Evolutionary conservation across 2,113 vertebrate species (phyloP).

Genomic region (Pogonocichla stellata): DNA sequence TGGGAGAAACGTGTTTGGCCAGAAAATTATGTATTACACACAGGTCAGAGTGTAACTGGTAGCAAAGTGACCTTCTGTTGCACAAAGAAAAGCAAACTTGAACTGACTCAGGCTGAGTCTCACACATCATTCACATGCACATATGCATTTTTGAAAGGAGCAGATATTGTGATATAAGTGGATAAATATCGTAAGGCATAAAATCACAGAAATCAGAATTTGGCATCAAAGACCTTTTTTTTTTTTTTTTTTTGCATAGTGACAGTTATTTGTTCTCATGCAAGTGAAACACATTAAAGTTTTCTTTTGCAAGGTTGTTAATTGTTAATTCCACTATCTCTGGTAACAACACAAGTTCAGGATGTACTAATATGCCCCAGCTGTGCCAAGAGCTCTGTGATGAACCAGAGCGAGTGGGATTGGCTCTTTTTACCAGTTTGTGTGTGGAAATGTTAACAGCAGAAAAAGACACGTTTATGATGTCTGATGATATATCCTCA

Average conservation of each 20-base stretch:
- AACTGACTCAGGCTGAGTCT: neutral
- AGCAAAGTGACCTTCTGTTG: neutral
- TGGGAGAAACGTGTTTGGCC: neutral
- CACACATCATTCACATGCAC: fast-evolving
- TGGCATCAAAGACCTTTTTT: neutral
- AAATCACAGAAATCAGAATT: neutral
- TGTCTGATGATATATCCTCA: neutral
- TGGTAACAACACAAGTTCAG: neutral
- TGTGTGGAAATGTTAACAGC: neutral
- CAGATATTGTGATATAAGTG: neutral
- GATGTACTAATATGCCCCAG: neutral
- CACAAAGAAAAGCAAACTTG: neutral
- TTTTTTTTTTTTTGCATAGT: neutral
- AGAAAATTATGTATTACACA: neutral
- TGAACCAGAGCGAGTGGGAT: neutral
- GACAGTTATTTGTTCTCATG: neutral
- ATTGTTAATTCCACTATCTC: neutral
- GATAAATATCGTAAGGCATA: neutral
- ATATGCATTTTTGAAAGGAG: neutral
- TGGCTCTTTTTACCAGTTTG: neutral
- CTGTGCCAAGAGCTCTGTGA: neutral
- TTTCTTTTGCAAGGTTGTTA: neutral
- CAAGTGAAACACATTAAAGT: neutral
- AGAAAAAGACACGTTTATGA: neutral
- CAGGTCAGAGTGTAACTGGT: neutral